Conservation (phyloP, 2,797 vertebrate species). For the Glossophaga mutica region DNA sequence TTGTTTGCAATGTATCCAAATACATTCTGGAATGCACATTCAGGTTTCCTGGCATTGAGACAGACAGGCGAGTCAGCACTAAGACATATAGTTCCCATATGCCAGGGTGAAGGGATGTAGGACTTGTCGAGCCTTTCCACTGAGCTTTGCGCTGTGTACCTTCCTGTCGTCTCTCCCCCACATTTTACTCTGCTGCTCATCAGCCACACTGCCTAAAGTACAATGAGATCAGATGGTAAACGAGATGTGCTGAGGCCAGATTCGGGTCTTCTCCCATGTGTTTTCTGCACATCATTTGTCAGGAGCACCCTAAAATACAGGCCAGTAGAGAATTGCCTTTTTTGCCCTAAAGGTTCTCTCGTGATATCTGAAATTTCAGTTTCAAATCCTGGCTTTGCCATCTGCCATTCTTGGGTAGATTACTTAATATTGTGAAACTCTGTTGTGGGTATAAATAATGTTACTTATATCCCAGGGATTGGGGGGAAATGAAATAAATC, state of each 20-base stretch:
- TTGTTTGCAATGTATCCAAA: conserved; percentile 74
- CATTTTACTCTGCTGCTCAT: background rate
- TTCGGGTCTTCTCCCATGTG: background rate
- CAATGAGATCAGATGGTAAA: background rate
- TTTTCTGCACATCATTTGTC: background rate
- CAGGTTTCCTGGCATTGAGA: conserved; percentile 66
- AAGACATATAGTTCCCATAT: conserved; percentile 64
- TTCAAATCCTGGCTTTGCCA: background rate
- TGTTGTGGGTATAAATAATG: background rate
- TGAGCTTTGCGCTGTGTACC: conserved; percentile 9
- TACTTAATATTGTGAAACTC: background rate
- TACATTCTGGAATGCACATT: conserved; percentile 66
- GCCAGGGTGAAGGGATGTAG: background rate
- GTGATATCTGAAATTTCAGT: background rate
- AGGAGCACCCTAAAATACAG: background rate
- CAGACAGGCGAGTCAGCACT: conserved; percentile 63
- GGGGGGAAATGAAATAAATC: background rate
- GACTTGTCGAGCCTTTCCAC: conserved; percentile 28
- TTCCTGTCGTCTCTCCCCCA: background rate
- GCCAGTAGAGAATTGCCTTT: background rate
- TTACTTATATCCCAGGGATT: background rate
- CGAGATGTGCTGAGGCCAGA: background rate
- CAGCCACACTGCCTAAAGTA: background rate
- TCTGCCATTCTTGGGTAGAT: background rate
- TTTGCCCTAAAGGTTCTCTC: background rate